Conservation (phyloP, 2,888 invertebrate genomes). For the Pomacea canaliculata region DNA sequence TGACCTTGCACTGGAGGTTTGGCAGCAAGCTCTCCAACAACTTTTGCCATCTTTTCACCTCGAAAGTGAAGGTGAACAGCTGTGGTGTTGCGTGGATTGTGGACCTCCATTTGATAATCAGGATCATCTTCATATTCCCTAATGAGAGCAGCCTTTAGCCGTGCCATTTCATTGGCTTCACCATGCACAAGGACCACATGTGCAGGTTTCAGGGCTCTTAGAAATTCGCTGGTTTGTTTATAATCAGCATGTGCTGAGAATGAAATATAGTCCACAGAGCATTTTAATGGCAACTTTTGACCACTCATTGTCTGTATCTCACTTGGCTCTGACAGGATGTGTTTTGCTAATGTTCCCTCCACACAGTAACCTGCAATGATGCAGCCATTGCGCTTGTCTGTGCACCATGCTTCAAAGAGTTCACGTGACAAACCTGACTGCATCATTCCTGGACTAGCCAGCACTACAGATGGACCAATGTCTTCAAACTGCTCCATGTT, state of each 20-base stretch:
- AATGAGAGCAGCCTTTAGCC: conserved; percentile 92
- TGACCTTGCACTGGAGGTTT: conserved; percentile 82
- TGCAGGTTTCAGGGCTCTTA: conserved; percentile 91
- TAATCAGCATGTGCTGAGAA: conserved; percentile 99
- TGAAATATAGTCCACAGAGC: conserved; percentile 99
- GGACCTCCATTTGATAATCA: conserved; percentile 84
- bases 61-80: conserved; percentile 92
- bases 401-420: conserved; percentile 98
- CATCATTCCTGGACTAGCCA: conserved; percentile 99
- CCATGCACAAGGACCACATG: conserved; percentile 98
- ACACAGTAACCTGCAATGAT: conserved; percentile 91
- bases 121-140: conserved; percentile 92
- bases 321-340: conserved; percentile 95
- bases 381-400: conserved; percentile 96
- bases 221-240: conserved; percentile 97
- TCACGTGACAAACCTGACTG: conserved; percentile 97
- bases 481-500: conserved; percentile 99
- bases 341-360: conserved; percentile 76
- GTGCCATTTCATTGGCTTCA: conserved; percentile 98
- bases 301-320: conserved; percentile 96
- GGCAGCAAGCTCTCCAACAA: conserved; percentile 91
- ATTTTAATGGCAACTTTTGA: conserved; percentile 93
- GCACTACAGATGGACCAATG: conserved; percentile 98
- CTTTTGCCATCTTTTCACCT: conserved; percentile 98
- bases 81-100: conserved; percentile 97